Evolutionary conservation across 2,888 invertebrate species (phyloP), one percentile per base, ranked within the genome.

Genomic region (Lutraria lutraria): DNA sequence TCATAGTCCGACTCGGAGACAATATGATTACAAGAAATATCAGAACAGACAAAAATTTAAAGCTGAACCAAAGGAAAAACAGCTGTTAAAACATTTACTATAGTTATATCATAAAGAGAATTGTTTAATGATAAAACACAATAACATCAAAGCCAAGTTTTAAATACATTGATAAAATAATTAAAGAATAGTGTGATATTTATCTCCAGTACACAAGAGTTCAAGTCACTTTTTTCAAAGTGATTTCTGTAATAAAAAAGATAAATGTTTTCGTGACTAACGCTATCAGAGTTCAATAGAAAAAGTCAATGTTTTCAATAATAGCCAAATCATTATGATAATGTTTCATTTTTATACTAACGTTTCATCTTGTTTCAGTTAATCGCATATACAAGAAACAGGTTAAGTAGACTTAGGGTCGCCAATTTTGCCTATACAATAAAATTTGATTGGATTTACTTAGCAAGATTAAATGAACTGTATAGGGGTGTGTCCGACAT

Each of bases 321-420:
- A 68, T 68, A 68, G 76, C 76, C 1, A 31, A 31, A 76, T 76
- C 76, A 76, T 76, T 76, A 76, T 76, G 76, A 76, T 76, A 76
- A 34, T 31, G 34, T 76, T 31, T 76, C 34, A 76, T 68, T 68
- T 68, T 68, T 25, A 68, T 68, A 68, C 25, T 25, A 68, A n/a
- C 63, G 8, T 68, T 25, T n/a, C 63, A 25, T 68, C 21, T 25
- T 13, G 25, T 68, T 60, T 16, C 60, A n/a, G 19, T 60, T 25
- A 68, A 25, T 25, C n/a, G 63, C 63, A 0, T 25, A 25, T 25
- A 68, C 63, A 12, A 68, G 25, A 43, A 43, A 68, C n/a, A n/a
- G 63, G 21, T 25, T 68, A 68, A 25, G 25, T 68, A 76, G 76
- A 76, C 76, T 6, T 13, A 34, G 31, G 31, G 76, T 76, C 76